Percentiles rank a stretch among this genome's conserved stretches.
phyloP scores from a whole-genome alignment of 2,113 vertebrate genomes.

The Ahaetulla prasina region DNA sequence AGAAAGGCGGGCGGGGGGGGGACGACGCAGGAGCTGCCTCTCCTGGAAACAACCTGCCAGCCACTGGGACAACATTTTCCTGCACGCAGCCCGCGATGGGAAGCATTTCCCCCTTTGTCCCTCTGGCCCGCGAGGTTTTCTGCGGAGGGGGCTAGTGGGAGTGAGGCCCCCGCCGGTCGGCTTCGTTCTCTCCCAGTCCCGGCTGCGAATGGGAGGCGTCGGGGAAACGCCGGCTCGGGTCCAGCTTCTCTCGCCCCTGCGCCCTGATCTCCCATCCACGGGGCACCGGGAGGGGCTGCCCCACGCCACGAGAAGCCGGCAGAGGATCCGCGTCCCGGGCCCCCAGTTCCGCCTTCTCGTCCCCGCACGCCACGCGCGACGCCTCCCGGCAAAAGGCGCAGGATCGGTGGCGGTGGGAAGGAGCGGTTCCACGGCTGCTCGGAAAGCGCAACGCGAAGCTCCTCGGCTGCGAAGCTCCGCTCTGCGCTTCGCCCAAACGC shows the following conservation, averaged over 20 bases:
- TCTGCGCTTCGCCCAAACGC: background rate
- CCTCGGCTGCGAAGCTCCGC: background rate
- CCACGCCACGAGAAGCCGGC: too few species aligned
- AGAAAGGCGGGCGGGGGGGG: too few species aligned
- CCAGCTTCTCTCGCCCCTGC: background rate
- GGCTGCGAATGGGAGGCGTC: background rate
- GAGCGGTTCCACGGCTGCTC: background rate
- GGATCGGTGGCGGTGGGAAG: background rate
- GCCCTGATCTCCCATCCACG: background rate
- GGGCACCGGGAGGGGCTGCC: background rate
- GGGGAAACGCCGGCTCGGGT: too few species aligned
- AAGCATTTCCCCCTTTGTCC: background rate
- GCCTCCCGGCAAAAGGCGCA: background rate
- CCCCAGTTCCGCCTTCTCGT: background rate
- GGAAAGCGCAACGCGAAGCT: too few species aligned
- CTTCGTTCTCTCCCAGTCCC: too few species aligned
- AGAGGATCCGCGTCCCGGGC: too few species aligned
- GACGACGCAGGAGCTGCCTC: too few species aligned
- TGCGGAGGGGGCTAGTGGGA: background rate
- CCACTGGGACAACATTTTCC: too few species aligned
- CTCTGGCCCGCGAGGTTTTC: background rate
- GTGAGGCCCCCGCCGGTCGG: background rate
- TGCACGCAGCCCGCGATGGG: too few species aligned
- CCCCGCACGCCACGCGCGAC: too few species aligned
- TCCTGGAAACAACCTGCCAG: background rate